phyloP scores from a whole-genome alignment of 2,888 invertebrate species.

The Sceliomorpha sp. region DNA sequence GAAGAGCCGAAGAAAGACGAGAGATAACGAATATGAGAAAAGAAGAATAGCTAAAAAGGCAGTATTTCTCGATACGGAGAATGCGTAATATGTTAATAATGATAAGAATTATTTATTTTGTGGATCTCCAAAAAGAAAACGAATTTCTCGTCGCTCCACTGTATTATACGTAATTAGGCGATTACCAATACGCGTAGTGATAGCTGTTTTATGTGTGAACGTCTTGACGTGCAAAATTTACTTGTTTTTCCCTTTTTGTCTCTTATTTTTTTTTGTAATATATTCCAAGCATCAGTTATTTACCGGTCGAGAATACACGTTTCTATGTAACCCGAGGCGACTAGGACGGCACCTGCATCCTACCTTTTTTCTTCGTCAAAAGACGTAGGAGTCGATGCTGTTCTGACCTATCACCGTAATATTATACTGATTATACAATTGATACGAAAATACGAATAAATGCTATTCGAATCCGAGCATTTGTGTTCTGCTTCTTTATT shows the following conservation, averaged over 20 bases:
- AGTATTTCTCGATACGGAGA: slow-evolving; percentile 79
- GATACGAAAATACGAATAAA: slow-evolving; percentile 76
- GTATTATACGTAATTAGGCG: slow-evolving; percentile 73
- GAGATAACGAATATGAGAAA: slow-evolving; percentile 48
- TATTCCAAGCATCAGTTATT: slow-evolving; percentile 72
- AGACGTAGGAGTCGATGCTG: slow-evolving; percentile 71
- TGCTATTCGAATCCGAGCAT: slow-evolving; percentile 75
- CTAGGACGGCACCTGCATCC: slow-evolving; percentile 75
- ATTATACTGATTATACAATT: slow-evolving; percentile 80
- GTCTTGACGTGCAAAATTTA: slow-evolving; percentile 67
- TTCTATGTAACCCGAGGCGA: slow-evolving; percentile 71
- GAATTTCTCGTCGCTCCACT: slow-evolving; percentile 74
- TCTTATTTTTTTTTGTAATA: slow-evolving; percentile 77
- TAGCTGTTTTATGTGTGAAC: slow-evolving; percentile 73
- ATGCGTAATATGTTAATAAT: slow-evolving; percentile 78
- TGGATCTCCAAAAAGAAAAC: slow-evolving; percentile 71
- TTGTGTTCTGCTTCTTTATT: slow-evolving; percentile 68
- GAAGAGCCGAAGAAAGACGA: slow-evolving; percentile 59
- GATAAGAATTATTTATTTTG: slow-evolving; percentile 80
- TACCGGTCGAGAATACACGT: slow-evolving; percentile 65
- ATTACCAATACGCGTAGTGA: slow-evolving; percentile 66
- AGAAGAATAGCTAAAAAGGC: slow-evolving; percentile 62
- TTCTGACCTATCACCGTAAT: slow-evolving; percentile 78
- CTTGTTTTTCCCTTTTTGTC: no score
- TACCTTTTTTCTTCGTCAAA: slow-evolving; percentile 58